Conservation (phyloP, 1,140 invertebrate genomes). For the Apis dorsata region DNA sequence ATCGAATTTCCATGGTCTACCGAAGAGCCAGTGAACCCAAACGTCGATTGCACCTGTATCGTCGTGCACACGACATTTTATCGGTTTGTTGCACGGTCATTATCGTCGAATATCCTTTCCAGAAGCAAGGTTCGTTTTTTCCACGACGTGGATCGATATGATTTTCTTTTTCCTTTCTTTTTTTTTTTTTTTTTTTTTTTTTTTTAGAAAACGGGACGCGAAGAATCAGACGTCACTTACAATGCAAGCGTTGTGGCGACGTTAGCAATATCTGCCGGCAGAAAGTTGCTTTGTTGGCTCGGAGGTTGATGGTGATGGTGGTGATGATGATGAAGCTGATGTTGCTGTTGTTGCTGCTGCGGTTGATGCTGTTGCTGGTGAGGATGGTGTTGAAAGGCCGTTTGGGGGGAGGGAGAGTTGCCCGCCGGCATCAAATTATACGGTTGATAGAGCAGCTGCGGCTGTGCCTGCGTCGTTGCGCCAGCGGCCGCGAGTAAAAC, state of each 20-base stretch:
- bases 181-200: too few relatives aligned
- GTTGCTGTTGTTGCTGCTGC: conserved; percentile 40
- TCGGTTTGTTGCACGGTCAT: too few relatives aligned
- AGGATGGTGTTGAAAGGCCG: conserved; percentile 62
- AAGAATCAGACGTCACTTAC: conserved; percentile 60
- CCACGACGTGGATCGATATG: too few relatives aligned
- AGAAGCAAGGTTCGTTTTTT: too few relatives aligned
- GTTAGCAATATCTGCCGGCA: conserved; percentile 55
- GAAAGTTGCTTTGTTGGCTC: conserved; percentile 60
- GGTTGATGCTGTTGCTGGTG: conserved; percentile 53
- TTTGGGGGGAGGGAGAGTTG: conserved; percentile 64
- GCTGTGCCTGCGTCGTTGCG: conserved; percentile 63
- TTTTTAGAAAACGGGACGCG: not conserved
- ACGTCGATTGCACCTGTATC: conserved; percentile 48
- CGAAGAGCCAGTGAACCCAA: conserved; percentile 42
- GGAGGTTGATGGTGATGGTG: conserved; percentile 65
- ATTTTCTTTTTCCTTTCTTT: too few relatives aligned
- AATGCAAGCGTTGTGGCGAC: conserved; percentile 60
- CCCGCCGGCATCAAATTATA: conserved; percentile 72
- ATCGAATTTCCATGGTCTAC: conserved; percentile 14
- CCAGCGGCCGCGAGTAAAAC: conserved; percentile 63
- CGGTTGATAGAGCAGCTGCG: conserved; percentile 76
- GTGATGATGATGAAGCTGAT: conserved; percentile 39
- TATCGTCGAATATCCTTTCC: too few relatives aligned
- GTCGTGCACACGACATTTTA: not conserved